Base-by-base conservation (phyloP, 2,113 vertebrate genomes). In the Pionites leucogaster region DNA sequence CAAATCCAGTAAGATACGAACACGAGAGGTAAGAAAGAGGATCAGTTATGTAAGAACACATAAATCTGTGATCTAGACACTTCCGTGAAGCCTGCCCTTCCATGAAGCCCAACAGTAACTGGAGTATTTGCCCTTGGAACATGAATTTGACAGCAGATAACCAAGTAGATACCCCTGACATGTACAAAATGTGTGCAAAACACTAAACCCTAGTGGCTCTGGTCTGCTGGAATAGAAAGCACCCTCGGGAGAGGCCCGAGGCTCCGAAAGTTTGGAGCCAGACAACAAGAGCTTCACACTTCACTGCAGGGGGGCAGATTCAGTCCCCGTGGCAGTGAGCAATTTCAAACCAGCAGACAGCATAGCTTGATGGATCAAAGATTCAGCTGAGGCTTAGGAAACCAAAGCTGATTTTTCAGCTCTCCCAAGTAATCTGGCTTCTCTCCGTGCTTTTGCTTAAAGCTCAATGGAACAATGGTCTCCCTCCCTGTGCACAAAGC, bases 391-490 rank as follows among this genome's bases (percentile, higher is more conserved):
- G 71, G 88, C 71, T 95, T 88, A 88, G 88, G 76, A 94, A 86
- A 71, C 60, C 90, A 94, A 93, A 96, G 85, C 86, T 86, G 93
- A 68, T 83, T 91, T 96, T 92, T 85, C 87, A 92, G 72, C 76
- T 96, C 79, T 95, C 85, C 90, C 31, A 47, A 68, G 90, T 94
- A 93, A 97, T 92, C 94, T 92, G 89, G 78, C 89, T 92, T 76
- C 93, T 95, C 91, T 87, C 69, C 62, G 75, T 79, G 93, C 81
- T 80, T 97, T 89, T 79, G 77, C 95, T 92, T 68, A 39, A 28
- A 86, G 69, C 86, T 86, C 86, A 87, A 33, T 18, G 77, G 76
- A 95, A 92, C 83, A 94, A 89, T 52, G 17, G 65, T 69, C 27
- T 46, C 69, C 57, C 60, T 88, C 27, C 62, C 69, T 52, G n/a